phyloP scores from a whole-genome alignment of 2,888 invertebrate species.

The Lasioglossum oenotherae region DNA sequence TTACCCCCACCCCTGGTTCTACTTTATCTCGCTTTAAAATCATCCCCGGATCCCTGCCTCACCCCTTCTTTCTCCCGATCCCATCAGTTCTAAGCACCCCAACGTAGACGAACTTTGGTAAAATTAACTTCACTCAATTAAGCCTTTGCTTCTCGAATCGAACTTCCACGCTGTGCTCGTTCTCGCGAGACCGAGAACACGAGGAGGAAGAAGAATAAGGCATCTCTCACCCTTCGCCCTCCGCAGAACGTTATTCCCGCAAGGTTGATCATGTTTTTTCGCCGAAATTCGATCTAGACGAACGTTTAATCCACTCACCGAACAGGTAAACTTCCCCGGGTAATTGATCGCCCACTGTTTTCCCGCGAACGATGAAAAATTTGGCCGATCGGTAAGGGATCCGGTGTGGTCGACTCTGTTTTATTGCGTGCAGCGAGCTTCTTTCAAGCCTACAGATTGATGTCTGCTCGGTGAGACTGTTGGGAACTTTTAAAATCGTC shows the following conservation, averaged over 20 bases:
- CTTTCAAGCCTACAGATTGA: neutral
- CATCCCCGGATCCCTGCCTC: slow-evolving; percentile 24
- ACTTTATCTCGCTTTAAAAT: slow-evolving; percentile 37
- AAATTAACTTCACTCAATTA: slow-evolving; percentile 82
- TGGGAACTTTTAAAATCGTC: neutral
- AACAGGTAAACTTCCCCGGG: slow-evolving; percentile 61
- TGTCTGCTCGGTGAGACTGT: neutral
- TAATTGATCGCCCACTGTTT: slow-evolving; percentile 64
- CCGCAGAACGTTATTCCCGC: slow-evolving; percentile 27
- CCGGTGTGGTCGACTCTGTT: neutral
- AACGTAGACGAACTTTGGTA: slow-evolving; percentile 72
- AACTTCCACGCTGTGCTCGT: slow-evolving; percentile 69
- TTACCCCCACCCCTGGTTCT: neutral
- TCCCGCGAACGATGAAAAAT: slow-evolving; percentile 38
- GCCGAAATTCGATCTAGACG: slow-evolving; percentile 51
- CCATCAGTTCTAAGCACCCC: slow-evolving; percentile 43
- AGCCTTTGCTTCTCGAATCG: slow-evolving; percentile 74
- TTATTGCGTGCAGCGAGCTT: too few relatives aligned
- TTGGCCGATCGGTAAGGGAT: neutral
- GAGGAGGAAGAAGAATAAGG: slow-evolving; percentile 20
- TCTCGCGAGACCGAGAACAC: slow-evolving; percentile 60
- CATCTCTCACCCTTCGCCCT: neutral
- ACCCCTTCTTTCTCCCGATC: slow-evolving; percentile 14
- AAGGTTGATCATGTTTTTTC: slow-evolving; percentile 27
- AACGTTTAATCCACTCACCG: slow-evolving; percentile 71